Evolutionary conservation across 2,113 vertebrate genomes (phyloP).

Genomic region (Eidolon helvum): DNA sequence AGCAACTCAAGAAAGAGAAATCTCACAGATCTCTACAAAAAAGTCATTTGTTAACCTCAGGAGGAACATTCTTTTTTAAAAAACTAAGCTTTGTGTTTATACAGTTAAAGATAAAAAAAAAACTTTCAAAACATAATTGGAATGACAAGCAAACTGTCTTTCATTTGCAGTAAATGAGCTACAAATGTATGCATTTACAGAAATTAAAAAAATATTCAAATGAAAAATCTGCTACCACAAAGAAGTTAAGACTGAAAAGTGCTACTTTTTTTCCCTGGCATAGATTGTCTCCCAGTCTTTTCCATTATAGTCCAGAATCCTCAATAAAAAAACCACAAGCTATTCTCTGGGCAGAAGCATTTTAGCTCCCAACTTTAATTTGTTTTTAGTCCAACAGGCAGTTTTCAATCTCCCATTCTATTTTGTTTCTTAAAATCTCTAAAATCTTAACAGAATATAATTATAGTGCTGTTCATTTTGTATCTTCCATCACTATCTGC

Average conservation of each 20-base stretch:
- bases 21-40: background rate
- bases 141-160: slow-evolving; percentile 24
- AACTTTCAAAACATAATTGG: background rate
- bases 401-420: background rate
- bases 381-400: slow-evolving; percentile 22
- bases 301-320: background rate
- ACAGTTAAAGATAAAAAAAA: slow-evolving; percentile 8
- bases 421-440: slow-evolving; percentile 53
- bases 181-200: slow-evolving; percentile 7
- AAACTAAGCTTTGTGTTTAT: background rate
- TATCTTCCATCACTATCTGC: slow-evolving; percentile 58
- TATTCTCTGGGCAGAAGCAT: slow-evolving; percentile 25
- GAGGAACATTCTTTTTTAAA: slow-evolving; percentile 12
- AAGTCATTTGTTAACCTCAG: slow-evolving; percentile 20
- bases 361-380: slow-evolving; percentile 35
- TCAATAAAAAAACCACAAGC: slow-evolving; percentile 47
- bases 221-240: slow-evolving; percentile 21
- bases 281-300: background rate
- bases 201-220: slow-evolving; percentile 28
- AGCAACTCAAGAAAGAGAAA: background rate
- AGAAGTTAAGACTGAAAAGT: slow-evolving; percentile 42
- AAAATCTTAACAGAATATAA: background rate
- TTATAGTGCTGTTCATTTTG: background rate
- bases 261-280: background rate
- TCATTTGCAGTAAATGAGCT: slow-evolving; percentile 41